A percentile compares a stretch with the other conserved stretches of the same genome.
Conservation (phyloP, 2,888 invertebrate species). For the Opisthograptis luteolata region DNA sequence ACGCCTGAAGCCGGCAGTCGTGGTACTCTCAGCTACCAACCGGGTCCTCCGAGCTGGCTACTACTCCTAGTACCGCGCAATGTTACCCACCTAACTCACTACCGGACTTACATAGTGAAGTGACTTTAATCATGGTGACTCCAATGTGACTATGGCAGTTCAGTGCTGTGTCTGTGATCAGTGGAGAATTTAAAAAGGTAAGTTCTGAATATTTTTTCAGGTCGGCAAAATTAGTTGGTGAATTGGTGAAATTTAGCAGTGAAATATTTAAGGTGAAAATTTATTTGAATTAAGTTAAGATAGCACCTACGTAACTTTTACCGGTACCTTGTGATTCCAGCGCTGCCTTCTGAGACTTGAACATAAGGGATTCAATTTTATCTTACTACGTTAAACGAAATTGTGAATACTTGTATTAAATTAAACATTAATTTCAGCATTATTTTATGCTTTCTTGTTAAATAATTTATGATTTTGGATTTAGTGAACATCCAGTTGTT, state of each 20-base stretch:
- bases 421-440: too few species aligned
- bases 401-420: too few species aligned
- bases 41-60: slow-evolving; percentile 42
- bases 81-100: slow-evolving; percentile 49
- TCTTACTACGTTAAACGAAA: too few species aligned
- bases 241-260: slow-evolving; percentile 4
- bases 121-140: slow-evolving; percentile 54
- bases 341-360: too few species aligned
- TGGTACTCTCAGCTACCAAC: slow-evolving; percentile 49
- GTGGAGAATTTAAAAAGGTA: slow-evolving; percentile 62
- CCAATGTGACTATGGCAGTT: slow-evolving; percentile 51
- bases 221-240: neutral
- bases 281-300: too few species aligned
- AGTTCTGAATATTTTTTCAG: slow-evolving; percentile 34
- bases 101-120: slow-evolving; percentile 51
- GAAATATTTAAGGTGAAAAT: slow-evolving; percentile 11
- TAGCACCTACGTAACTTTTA: too few species aligned
- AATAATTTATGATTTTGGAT: too few species aligned
- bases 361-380: too few species aligned
- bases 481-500: too few species aligned
- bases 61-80: slow-evolving; percentile 55
- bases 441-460: too few species aligned
- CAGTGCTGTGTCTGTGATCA: slow-evolving; percentile 47
- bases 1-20: slow-evolving; percentile 60
- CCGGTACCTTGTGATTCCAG: too few species aligned